Conservation (phyloP, 1,140 invertebrate species). For the Nephila pilipes region DNA sequence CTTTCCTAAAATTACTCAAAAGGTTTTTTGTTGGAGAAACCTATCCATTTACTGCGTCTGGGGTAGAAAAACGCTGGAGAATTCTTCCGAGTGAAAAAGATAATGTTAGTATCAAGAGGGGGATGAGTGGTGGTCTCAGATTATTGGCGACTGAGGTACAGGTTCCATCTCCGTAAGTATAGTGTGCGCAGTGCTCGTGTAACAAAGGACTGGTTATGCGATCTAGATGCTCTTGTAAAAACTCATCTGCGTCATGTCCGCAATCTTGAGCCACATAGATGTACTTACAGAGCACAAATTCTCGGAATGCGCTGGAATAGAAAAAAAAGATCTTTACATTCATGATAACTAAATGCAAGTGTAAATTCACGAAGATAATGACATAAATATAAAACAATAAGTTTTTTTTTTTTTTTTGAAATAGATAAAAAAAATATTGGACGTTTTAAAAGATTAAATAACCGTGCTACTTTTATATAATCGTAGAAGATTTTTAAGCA, state of each 20-base stretch:
- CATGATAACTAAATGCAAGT: no score
- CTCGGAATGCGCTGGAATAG: constrained; percentile 76
- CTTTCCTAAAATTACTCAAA: constrained; percentile 11
- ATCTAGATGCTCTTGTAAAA: constrained; percentile 76
- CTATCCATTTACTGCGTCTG: neutral
- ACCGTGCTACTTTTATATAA: no score
- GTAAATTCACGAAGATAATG: no score
- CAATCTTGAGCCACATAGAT: constrained; percentile 74
- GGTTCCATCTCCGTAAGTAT: constrained; percentile 75
- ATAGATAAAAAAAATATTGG: no score
- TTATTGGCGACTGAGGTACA: constrained; percentile 53
- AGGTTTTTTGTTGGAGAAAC: neutral
- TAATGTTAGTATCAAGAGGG: neutral
- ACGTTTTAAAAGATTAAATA: no score
- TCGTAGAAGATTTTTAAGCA: no score
- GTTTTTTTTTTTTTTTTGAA: no score
- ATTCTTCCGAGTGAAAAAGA: neutral
- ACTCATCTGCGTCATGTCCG: constrained; percentile 69
- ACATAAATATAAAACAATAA: no score
- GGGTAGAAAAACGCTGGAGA: neutral
- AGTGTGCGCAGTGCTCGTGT: constrained; percentile 77
- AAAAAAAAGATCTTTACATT: neutral
- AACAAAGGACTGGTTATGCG: constrained; percentile 77
- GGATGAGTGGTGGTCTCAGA: neutral
- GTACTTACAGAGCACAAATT: constrained; percentile 77